A percentile compares a stretch with the other conserved stretches of the same genome.
Conservation (phyloP, 2,113 vertebrate species). For the Sphaerodactylus townsendi region DNA sequence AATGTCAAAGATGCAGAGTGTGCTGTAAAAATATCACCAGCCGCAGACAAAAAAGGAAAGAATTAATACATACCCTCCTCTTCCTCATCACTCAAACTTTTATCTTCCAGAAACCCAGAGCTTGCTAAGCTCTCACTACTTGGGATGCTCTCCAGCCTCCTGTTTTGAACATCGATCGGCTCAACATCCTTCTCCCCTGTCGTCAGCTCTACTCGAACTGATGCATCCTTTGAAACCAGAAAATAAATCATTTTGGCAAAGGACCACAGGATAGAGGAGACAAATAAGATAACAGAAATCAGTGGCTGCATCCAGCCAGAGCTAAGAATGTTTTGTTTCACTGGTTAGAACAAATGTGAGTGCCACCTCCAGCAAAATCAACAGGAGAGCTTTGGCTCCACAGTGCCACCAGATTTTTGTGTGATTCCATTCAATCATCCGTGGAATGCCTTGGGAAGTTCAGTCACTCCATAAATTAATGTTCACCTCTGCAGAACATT, state of each 20-base stretch:
- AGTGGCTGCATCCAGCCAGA: not conserved
- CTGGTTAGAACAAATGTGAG: not conserved
- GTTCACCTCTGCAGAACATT: not conserved
- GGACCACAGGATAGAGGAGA: accelerated
- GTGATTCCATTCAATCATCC: no score
- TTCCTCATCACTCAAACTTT: slow-evolving; percentile 79
- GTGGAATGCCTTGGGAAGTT: not conserved
- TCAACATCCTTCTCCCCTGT: slow-evolving; percentile 64
- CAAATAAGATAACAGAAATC: accelerated
- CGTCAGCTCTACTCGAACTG: slow-evolving; percentile 58
- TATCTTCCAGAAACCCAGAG: slow-evolving; percentile 81
- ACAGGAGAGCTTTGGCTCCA: not conserved
- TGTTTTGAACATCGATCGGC: slow-evolving; percentile 57
- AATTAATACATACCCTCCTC: slow-evolving; percentile 81
- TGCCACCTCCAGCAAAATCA: not conserved
- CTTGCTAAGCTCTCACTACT: slow-evolving; percentile 74
- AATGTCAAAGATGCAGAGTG: slow-evolving; percentile 74
- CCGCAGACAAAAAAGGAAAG: slow-evolving; percentile 72
- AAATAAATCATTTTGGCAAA: not conserved
- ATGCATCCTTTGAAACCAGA: slow-evolving; percentile 69
- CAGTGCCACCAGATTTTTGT: not conserved
- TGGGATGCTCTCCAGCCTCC: slow-evolving; percentile 70
- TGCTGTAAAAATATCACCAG: slow-evolving; percentile 74
- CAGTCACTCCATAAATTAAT: not conserved
- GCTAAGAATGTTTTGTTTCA: not conserved